A percentile compares a stretch with the other conserved stretches of the same genome.
These are phyloP conservation scores for Triplophysa tibetana DNA, from an alignment of 2,113 vertebrate species.

Conservation along the genomic window DNA sequence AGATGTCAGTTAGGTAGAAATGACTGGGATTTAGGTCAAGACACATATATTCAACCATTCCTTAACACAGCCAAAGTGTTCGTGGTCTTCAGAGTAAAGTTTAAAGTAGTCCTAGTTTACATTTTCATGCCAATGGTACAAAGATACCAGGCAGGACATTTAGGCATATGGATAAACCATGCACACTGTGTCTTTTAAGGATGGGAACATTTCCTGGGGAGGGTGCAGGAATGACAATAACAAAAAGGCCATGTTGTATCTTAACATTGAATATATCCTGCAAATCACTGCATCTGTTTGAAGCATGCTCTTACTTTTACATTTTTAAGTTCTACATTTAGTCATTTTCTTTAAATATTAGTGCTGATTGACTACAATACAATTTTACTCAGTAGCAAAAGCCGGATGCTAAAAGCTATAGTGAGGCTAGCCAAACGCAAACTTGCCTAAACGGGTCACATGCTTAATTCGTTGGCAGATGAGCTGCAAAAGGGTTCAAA, in stretches of 20 bases:
- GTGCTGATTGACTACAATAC: not conserved
- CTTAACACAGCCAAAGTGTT: conserved; percentile 17
- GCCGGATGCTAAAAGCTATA: no score
- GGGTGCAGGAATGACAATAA: conserved; percentile 56
- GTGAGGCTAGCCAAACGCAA: not conserved
- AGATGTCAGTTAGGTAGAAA: conserved; percentile 51
- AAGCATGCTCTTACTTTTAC: conserved; percentile 1
- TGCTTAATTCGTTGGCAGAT: not conserved
- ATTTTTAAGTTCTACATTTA: not conserved
- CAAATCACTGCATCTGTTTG: not conserved
- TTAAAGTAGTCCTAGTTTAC: not conserved
- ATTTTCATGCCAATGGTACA: not conserved
- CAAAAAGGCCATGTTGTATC: conserved; percentile 69
- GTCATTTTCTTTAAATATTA: not conserved
- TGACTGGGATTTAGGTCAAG: conserved; percentile 27
- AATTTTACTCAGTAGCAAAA: no score
- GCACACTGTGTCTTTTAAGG: conserved; percentile 47
- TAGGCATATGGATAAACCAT: not conserved
- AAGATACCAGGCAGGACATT: not conserved
- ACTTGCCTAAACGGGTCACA: not conserved
- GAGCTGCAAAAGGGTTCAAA: not conserved
- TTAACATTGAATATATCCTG: conserved; percentile 37
- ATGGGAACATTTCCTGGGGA: conserved; percentile 49
- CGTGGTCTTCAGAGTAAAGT: not conserved
- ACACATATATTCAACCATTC: conserved; percentile 11